Base-by-base conservation (phyloP, 2,113 vertebrate genomes). In the Pachycephala philippinensis region DNA sequence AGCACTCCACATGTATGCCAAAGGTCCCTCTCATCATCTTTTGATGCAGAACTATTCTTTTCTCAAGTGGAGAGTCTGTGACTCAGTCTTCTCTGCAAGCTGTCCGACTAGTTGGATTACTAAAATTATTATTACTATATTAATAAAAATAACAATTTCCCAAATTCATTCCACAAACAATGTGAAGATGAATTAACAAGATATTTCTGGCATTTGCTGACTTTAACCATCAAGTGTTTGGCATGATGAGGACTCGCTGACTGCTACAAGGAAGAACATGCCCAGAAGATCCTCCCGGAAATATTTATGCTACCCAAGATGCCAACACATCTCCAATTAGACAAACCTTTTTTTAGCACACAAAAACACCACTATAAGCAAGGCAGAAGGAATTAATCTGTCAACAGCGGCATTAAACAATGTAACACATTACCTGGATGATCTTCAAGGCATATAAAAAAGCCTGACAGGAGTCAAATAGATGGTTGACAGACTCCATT, bases 341-440 rank as follows among this genome's bases (percentile, higher is more conserved):
- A 83, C 42, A 85, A 45, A 50, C 10, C 30, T 66, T 59, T 69
- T 90, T 90, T 59, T 63, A 87, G 66, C 63, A 90, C 33, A 85
- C 23, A 94, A 63, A 76, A 76, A 57, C 18, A 85, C 14, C 17
- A 39, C 27, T 11, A 44, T 54, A 81, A 95, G 39, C 59, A 95
- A 93, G 54, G 15, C 75, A 93, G 56, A 85, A 93, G 87, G 70
- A 96, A 94, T 57, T 83, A 44, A 88, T 54, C 68, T 54, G 54
- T 90, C 84, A 94, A 76, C 82, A 47, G 30, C 28, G 63, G 50
- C 33, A 74, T 74, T 88, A 86, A 92, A 84, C 40, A 88, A 60
- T 5, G 3, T 39, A 93, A 64, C 0, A 3, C 78, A 37, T 49
- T 81, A 96, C 76, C 60, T 81, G 66, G 66, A 84, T 50, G 56